Conservation (phyloP, 2,888 invertebrate genomes). For the Phlogophora meticulosa region DNA sequence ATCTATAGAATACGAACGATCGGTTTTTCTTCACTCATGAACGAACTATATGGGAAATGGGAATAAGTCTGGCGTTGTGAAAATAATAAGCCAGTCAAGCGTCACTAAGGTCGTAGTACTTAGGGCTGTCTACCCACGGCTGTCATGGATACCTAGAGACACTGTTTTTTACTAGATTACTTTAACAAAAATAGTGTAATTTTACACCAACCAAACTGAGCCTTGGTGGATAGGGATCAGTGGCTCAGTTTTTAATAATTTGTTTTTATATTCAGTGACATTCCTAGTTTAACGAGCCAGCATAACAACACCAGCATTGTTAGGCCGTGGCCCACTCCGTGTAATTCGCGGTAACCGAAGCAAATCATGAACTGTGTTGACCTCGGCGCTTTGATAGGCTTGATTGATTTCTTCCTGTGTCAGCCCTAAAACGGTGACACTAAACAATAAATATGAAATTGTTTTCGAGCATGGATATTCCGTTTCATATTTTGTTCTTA, state of each 20-base stretch:
- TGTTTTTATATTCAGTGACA: no score
- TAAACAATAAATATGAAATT: conserved; percentile 33
- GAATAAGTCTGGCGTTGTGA: no score
- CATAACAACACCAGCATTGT: not conserved
- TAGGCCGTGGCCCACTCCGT: conserved; percentile 18
- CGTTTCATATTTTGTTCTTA: not conserved
- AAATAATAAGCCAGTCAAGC: no score
- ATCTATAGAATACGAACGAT: not conserved
- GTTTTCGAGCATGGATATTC: conserved; percentile 2
- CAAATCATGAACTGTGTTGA: conserved; percentile 42
- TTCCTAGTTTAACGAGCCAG: not conserved
- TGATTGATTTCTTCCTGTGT: conserved; percentile 55
- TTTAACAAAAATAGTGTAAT: no score
- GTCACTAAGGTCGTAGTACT: no score
- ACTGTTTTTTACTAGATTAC: no score
- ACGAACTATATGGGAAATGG: no score
- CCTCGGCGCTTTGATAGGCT: conserved; percentile 37
- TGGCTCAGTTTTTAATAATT: no score
- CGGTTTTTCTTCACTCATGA: not conserved
- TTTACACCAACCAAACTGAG: no score
- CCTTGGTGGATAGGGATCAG: no score
- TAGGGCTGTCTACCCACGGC: no score
- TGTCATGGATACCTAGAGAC: no score
- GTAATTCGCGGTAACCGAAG: conserved; percentile 7
- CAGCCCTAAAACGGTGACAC: conserved; percentile 6